Evolutionary conservation across 2,888 invertebrate species (phyloP), one percentile per base, ranked within the genome.

Genomic region (Hydraecia micacea): DNA sequence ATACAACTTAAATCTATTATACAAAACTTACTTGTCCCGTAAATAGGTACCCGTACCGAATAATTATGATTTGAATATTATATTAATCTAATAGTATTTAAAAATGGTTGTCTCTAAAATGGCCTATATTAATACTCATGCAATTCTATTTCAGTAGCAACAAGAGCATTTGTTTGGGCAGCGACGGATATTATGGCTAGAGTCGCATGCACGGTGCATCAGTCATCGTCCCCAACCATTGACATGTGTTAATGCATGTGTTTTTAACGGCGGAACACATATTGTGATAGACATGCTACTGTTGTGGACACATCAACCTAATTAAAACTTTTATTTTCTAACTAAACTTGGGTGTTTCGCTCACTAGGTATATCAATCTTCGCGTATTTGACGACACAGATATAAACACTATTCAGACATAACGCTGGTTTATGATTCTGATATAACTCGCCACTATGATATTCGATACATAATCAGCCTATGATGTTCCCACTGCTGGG

Each of bases 161-260:
- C n/a, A 62, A 46, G 28, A 42, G 8, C 32, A 81, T 63, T 63
- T 69, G 58, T 81, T 82, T 70, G n/a, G 28, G 6, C 39, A n/a
- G 25, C 46, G 60, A 52, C 32, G 49, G 4, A 67, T 60, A 75
- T 63, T 65, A 69, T 60, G 32, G 36, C 42, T 78, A 72, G 39
- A 52, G 21, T 75, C 58, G 42, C 52, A 49, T 60, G 28, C 36
- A 71, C 68, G 65, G 28, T 49, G 81, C 63, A 63, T 70, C 73
- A 60, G 42, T 62, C 65, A 66, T 62, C 52, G 73, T 73, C 32
- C 32, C n/a, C n/a, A 28, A 28, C 28, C 46, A 73, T 46, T 77
- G 52, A 72, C 66, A 69, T 82, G 66, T 84, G 74, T 42, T 49
- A 70, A 82, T 73, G 69, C 73, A 78, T 78, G 70, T 75, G 76